Percentiles rank a stretch among this genome's conserved stretches.
These are phyloP conservation scores for Lithophane leautieri DNA, from an alignment of 2,888 invertebrate genomes.

Conservation along the genomic window DNA sequence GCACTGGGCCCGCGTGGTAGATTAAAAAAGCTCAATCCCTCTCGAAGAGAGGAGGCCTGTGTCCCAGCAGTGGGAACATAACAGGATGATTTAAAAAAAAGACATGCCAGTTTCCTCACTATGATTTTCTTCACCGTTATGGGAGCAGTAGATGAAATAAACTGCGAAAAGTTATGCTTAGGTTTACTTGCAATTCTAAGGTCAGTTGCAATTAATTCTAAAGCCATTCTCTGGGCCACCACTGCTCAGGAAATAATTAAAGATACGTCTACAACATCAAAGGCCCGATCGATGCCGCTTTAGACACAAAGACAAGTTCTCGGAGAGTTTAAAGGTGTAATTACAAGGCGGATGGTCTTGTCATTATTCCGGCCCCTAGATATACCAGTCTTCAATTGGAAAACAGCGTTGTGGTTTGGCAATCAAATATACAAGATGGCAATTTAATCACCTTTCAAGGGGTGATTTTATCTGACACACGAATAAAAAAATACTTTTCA, in stretches of 20 bases:
- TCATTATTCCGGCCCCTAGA: not conserved
- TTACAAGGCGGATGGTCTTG: not conserved
- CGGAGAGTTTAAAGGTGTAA: not conserved
- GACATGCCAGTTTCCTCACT: not conserved
- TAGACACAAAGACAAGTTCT: not conserved
- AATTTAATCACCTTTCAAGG: too few relatives aligned
- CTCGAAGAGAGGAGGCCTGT: too few relatives aligned
- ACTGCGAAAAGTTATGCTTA: not conserved
- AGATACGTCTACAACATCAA: not conserved
- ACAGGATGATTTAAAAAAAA: too few relatives aligned
- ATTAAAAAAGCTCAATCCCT: too few relatives aligned
- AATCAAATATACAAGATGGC: too few relatives aligned
- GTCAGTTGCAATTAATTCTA: too few relatives aligned
- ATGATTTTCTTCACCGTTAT: not conserved
- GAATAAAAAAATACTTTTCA: too few relatives aligned
- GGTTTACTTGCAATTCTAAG: not conserved
- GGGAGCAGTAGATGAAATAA: not conserved
- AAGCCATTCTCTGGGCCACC: too few relatives aligned
- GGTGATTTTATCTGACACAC: too few relatives aligned
- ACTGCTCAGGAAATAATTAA: not conserved
- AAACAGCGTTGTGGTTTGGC: too few relatives aligned
- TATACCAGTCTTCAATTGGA: not conserved
- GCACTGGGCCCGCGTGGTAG: too few relatives aligned
- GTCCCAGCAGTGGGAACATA: too few relatives aligned
- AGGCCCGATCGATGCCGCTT: not conserved